Conservation (phyloP, 1,140 invertebrate genomes). For the Leptinotarsa lineolata region DNA sequence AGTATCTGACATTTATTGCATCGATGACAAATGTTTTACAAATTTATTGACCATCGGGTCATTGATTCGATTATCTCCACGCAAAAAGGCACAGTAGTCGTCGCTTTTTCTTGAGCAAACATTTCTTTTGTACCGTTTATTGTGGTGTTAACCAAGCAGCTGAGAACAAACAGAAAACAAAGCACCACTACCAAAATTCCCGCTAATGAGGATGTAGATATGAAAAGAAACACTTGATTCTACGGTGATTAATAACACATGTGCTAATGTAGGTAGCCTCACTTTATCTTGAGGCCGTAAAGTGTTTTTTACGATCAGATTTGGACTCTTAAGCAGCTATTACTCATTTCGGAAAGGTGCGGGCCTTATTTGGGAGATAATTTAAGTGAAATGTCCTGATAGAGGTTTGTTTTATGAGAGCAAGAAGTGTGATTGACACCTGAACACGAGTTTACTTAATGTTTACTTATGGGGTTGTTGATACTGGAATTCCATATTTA, state of each 20-base stretch:
- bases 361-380: background rate
- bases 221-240: constrained; percentile 6
- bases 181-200: background rate
- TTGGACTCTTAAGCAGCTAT: background rate
- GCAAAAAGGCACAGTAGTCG: no score
- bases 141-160: background rate
- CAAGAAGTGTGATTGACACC: background rate
- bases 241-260: constrained; percentile 2
- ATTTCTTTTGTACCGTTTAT: background rate
- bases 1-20: no score
- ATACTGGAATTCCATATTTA: no score
- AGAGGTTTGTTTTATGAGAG: background rate
- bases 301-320: background rate
- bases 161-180: background rate
- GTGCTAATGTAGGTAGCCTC: background rate
- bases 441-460: no score
- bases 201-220: constrained; percentile 2
- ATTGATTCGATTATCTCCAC: no score
- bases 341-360: background rate
- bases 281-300: background rate
- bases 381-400: background rate
- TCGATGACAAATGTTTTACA: no score
- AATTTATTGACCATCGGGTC: no score
- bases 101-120: background rate
- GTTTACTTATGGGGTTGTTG: no score